phyloP scores from a whole-genome alignment of 2,888 invertebrate genomes.

The Eilema sororculum region DNA sequence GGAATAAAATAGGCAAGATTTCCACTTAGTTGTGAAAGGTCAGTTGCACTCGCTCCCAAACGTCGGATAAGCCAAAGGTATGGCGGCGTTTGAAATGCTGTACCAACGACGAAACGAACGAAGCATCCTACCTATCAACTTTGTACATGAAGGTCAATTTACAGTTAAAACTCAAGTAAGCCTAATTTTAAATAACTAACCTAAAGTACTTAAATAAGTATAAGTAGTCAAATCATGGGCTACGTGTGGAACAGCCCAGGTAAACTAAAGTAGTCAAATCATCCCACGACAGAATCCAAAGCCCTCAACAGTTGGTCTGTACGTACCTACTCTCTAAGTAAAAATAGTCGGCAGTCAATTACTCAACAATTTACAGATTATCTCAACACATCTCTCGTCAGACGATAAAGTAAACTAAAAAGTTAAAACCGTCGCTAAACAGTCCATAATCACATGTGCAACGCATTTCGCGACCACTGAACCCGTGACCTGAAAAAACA shows the following conservation, averaged over 20 bases:
- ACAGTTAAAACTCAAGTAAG: no score
- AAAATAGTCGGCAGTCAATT: not conserved
- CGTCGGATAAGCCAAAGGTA: not conserved
- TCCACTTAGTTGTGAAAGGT: not conserved
- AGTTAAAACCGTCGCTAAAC: slow-evolving; percentile 21
- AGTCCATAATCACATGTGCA: slow-evolving; percentile 38
- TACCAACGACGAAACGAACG: no score
- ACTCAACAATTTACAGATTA: slow-evolving; percentile 13
- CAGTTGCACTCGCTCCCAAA: no score
- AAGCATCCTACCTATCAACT: no score
- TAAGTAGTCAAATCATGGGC: not conserved
- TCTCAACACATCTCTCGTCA: slow-evolving; percentile 14
- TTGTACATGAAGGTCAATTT: no score
- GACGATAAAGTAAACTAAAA: slow-evolving; percentile 16
- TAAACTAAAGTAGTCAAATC: no score
- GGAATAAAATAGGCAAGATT: not conserved
- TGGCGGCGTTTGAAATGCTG: no score
- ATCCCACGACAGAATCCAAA: not conserved
- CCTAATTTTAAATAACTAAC: no score
- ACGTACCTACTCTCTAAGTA: no score
- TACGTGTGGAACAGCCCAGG: no score
- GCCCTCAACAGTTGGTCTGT: no score
- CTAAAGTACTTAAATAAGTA: no score
- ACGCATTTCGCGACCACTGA: slow-evolving; percentile 62
- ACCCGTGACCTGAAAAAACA: slow-evolving; percentile 67